A percentile compares a stretch with the other conserved stretches of the same genome.
These are phyloP conservation scores for Congeria kusceri DNA, from an alignment of 2,888 invertebrate species.

Conservation along the genomic window DNA sequence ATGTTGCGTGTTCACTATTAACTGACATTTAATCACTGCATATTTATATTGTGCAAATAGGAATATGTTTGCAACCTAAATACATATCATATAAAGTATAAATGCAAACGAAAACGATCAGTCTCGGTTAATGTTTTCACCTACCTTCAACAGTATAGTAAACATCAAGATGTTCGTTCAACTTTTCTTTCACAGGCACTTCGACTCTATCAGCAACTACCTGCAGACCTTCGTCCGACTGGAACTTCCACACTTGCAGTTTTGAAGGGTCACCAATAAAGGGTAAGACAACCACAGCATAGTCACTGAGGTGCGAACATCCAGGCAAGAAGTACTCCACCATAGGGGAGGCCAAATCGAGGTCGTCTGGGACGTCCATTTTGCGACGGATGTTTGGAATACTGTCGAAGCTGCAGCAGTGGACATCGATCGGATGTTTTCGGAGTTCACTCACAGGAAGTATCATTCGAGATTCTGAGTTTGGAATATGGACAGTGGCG, in stretches of 20 bases:
- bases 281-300: constrained; percentile 39
- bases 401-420: constrained; percentile 29
- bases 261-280: constrained; percentile 22
- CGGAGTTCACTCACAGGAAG: constrained; percentile 21
- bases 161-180: constrained; percentile 23
- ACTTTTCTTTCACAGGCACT: constrained; percentile 28
- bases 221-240: no score
- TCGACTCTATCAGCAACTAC: constrained; percentile 11
- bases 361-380: constrained; percentile 18
- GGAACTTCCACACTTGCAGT: constrained; percentile 42
- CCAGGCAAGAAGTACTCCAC: constrained; percentile 44
- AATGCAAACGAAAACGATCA: no score
- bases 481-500: constrained; percentile 27
- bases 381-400: constrained; percentile 24
- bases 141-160: constrained; percentile 38
- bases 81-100: no score
- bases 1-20: no score
- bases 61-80: no score
- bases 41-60: no score
- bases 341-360: constrained; percentile 33
- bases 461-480: constrained; percentile 40
- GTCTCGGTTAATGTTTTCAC: no score
- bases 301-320: not conserved
- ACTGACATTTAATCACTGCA: no score
- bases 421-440: constrained; percentile 31